A percentile compares a stretch with the other conserved stretches of the same genome.
phyloP scores from a whole-genome alignment of 2,113 vertebrate species.

The Prochilodus magdalenae region DNA sequence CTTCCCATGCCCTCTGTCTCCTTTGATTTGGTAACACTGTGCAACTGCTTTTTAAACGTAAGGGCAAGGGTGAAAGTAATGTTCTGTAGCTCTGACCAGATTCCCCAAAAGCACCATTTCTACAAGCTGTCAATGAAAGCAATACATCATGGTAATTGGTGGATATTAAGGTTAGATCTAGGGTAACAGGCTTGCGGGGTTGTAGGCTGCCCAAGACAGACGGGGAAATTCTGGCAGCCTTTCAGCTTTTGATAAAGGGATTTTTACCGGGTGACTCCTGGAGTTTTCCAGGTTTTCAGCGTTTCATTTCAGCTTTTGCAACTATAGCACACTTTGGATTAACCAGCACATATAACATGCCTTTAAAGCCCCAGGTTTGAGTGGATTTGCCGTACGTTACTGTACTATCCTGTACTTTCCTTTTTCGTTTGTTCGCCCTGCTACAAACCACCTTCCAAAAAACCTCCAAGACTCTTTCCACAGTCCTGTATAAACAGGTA shows the following conservation, averaged over 20 bases:
- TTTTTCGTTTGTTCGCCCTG: too few relatives aligned
- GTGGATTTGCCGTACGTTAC: too few relatives aligned
- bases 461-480: too few relatives aligned
- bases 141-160: slow-evolving; percentile 53
- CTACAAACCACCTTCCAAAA: too few relatives aligned
- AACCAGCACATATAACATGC: too few relatives aligned
- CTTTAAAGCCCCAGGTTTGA: too few relatives aligned
- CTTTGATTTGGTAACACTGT: slow-evolving; percentile 52
- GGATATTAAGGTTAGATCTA: slow-evolving; percentile 51
- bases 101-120: slow-evolving; percentile 45
- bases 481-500: too few relatives aligned
- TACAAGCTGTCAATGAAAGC: slow-evolving; percentile 52
- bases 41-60: slow-evolving; percentile 34
- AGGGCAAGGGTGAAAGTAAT: slow-evolving; percentile 42
- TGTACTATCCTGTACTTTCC: too few relatives aligned
- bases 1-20: slow-evolving; percentile 34
- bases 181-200: slow-evolving; percentile 32
- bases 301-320: too few relatives aligned
- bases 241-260: not conserved
- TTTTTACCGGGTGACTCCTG: not conserved
- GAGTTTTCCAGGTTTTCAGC: too few relatives aligned
- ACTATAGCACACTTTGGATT: too few relatives aligned
- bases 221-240: not conserved
- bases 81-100: slow-evolving; percentile 51
- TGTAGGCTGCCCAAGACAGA: not conserved